Percentiles rank a stretch among this genome's conserved stretches.
These are phyloP conservation scores for Aporophyla nigra DNA, from an alignment of 2,888 invertebrate species.

Conservation along the genomic window DNA sequence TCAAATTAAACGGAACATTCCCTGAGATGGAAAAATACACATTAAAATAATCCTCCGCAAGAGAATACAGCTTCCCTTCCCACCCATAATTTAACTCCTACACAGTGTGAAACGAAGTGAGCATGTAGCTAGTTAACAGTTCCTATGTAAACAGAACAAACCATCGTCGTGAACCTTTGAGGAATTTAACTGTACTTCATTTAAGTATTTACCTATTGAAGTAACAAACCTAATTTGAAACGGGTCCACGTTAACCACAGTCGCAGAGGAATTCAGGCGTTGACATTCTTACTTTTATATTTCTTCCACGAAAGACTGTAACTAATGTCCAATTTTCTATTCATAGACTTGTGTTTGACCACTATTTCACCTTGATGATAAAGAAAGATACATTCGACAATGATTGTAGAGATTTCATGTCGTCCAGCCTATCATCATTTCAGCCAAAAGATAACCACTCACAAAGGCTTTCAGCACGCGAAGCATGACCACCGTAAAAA, in stretches of 20 bases:
- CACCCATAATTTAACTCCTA: constrained; percentile 27
- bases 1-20: not conserved
- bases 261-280: constrained; percentile 1
- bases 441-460: no score
- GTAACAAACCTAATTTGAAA: constrained; percentile 44
- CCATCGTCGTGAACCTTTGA: constrained; percentile 38
- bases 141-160: constrained; percentile 49
- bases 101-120: constrained; percentile 24
- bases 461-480: no score
- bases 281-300: not conserved
- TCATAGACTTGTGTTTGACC: not conserved
- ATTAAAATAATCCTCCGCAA: not conserved
- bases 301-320: constrained; percentile 5
- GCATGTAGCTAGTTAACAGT: constrained; percentile 46
- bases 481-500: no score
- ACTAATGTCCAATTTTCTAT: not conserved
- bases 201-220: constrained; percentile 44
- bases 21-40: not conserved
- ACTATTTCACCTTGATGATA: not conserved
- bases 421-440: not conserved
- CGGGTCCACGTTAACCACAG: not conserved
- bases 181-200: constrained; percentile 58
- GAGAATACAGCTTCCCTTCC: not conserved
- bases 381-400: not conserved
- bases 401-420: not conserved